Evolutionary conservation across 2,888 invertebrate genomes (phyloP).

Genomic region (Drepana falcataria): DNA sequence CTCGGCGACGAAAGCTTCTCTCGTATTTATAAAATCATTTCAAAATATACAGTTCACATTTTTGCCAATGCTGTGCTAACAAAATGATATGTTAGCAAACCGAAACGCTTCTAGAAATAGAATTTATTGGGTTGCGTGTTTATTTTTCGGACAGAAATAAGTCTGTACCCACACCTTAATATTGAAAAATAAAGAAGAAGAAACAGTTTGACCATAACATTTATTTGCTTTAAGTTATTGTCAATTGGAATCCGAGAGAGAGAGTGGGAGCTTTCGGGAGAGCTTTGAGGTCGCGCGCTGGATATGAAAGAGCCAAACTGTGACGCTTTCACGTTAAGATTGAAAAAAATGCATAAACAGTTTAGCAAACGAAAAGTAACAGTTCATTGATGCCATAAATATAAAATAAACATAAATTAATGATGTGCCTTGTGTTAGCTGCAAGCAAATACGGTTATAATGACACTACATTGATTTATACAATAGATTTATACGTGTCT

Average conservation of each 20-base stretch:
- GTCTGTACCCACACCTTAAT: conserved; percentile 16
- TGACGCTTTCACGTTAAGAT: not conserved
- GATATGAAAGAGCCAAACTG: not conserved
- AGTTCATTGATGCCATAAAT: not conserved
- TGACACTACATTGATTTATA: not conserved
- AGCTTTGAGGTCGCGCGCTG: not conserved
- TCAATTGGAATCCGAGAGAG: not conserved
- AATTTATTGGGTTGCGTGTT: conserved; percentile 23
- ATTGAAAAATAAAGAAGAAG: not conserved
- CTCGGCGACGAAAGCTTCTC: conserved; percentile 10
- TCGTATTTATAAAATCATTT: conserved; percentile 39
- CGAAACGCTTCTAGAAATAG: conserved; percentile 28
- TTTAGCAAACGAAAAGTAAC: not conserved
- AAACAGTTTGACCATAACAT: not conserved
- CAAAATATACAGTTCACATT: conserved; percentile 34
- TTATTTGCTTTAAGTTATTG: not conserved
- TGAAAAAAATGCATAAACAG: too few relatives aligned
- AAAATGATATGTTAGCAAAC: conserved; percentile 27
- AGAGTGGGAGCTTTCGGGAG: too few relatives aligned
- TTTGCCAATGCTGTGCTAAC: conserved; percentile 46
- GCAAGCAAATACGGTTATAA: conserved; percentile 29
- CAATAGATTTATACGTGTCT: not conserved
- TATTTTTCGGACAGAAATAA: conserved; percentile 24
- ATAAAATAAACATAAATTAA: not conserved
- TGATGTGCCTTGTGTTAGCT: conserved; percentile 22